Conservation (phyloP, 2,797 vertebrate genomes). For the Xenopus petersii region DNA sequence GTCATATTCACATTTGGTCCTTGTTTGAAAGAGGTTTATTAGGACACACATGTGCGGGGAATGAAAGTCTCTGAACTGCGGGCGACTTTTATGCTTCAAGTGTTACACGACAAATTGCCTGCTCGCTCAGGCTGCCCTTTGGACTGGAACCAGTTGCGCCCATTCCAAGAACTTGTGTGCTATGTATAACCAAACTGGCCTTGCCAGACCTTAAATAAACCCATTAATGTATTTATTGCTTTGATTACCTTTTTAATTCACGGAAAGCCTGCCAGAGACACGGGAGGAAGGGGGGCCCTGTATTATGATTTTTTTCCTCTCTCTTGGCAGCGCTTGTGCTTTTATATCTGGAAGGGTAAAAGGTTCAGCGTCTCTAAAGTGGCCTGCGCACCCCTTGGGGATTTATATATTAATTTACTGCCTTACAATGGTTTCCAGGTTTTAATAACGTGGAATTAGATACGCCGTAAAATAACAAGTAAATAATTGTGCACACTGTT, state of each 20-base stretch:
- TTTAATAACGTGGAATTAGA: too few relatives aligned
- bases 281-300: too few relatives aligned
- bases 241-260: conserved; percentile 12
- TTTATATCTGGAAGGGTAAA: background rate
- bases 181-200: background rate
- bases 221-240: conserved; percentile 17
- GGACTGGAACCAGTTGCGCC: conserved; percentile 5
- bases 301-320: background rate
- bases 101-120: conserved; percentile 24
- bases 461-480: too few relatives aligned
- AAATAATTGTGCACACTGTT: too few relatives aligned
- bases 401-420: too few relatives aligned
- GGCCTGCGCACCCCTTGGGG: background rate
- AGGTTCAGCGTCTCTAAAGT: background rate
- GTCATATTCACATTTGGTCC: background rate
- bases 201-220: conserved; percentile 21
- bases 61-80: background rate
- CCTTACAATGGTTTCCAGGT: too few relatives aligned
- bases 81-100: conserved; percentile 5
- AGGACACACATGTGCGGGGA: conserved; percentile 3
- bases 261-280: background rate
- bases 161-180: conserved; percentile 7
- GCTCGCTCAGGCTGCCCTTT: background rate
- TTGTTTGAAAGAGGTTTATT: background rate
- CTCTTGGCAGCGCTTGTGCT: background rate